Percentiles rank a stretch among this genome's conserved stretches.
These are phyloP conservation scores for Vultur gryphus DNA, from an alignment of 2,797 vertebrate genomes.

Conservation along the genomic window DNA sequence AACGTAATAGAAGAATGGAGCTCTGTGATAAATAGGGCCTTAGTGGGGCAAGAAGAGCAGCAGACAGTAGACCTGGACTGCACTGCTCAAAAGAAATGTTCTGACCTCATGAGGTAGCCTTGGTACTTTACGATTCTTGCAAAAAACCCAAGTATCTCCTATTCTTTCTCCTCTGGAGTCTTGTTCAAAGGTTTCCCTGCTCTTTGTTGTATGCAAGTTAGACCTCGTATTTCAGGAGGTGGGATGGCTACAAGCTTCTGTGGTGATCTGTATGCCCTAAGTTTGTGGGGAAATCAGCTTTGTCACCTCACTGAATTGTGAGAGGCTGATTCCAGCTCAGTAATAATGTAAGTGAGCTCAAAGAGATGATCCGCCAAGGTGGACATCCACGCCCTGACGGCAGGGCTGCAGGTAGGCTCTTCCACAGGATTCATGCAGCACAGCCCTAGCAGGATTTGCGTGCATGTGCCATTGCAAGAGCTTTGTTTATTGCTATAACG, in stretches of 20 bases:
- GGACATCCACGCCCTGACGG: background rate
- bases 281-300: background rate
- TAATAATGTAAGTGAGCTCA: background rate
- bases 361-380: background rate
- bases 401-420: background rate
- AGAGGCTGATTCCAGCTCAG: background rate
- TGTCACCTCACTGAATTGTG: background rate
- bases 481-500: background rate
- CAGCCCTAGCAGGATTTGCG: background rate
- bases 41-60: background rate
- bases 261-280: background rate
- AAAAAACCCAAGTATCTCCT: accelerated
- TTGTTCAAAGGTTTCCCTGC: background rate
- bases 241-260: background rate
- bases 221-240: accelerated
- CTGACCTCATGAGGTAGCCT: background rate
- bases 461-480: background rate
- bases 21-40: background rate
- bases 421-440: accelerated
- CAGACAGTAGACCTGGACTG: background rate
- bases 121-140: background rate
- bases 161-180: background rate
- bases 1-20: background rate
- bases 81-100: background rate
- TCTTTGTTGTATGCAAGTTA: background rate